These are phyloP conservation scores for Condylostylus longicornis DNA, from an alignment of 1,140 invertebrate species.

Conservation along the genomic window DNA sequence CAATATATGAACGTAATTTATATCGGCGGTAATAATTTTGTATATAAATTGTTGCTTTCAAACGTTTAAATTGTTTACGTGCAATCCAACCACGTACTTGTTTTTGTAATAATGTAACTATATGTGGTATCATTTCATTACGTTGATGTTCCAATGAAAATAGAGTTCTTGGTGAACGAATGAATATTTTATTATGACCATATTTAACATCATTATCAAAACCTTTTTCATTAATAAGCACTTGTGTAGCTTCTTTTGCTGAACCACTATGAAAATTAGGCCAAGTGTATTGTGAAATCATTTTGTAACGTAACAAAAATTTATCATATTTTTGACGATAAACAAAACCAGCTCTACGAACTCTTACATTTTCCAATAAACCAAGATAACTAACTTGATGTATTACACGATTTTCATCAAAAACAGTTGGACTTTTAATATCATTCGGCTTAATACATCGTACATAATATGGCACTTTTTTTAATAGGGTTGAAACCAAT, in stretches of 20 bases:
- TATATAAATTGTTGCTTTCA: conserved; percentile 72
- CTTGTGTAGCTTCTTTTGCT: conserved; percentile 67
- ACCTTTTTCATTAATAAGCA: conserved; percentile 64
- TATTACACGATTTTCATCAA: conserved; percentile 55
- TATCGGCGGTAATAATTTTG: conserved; percentile 72
- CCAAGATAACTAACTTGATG: conserved; percentile 88
- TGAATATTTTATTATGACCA: conserved; percentile 90
- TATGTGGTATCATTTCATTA: conserved; percentile 68
- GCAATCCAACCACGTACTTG: conserved; percentile 77
- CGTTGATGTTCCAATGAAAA: conserved; percentile 74
- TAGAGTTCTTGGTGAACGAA: conserved; percentile 75
- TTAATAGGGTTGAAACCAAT: conserved; percentile 72
- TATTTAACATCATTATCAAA: conserved; percentile 77
- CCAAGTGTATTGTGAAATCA: conserved; percentile 88
- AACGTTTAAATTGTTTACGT: conserved; percentile 60
- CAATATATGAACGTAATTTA: conserved; percentile 67
- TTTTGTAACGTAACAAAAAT: conserved; percentile 81
- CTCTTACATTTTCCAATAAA: conserved; percentile 82
- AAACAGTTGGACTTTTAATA: conserved; percentile 58
- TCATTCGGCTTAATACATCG: conserved; percentile 93
- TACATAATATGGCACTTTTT: conserved; percentile 94
- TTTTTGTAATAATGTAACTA: conserved; percentile 87
- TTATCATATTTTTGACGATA: conserved; percentile 78
- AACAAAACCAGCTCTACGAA: conserved; percentile 85
- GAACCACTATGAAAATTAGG: conserved; percentile 69